Evolutionary conservation across 2,113 vertebrate species (phyloP).

Genomic region (Miniopterus natalensis): DNA sequence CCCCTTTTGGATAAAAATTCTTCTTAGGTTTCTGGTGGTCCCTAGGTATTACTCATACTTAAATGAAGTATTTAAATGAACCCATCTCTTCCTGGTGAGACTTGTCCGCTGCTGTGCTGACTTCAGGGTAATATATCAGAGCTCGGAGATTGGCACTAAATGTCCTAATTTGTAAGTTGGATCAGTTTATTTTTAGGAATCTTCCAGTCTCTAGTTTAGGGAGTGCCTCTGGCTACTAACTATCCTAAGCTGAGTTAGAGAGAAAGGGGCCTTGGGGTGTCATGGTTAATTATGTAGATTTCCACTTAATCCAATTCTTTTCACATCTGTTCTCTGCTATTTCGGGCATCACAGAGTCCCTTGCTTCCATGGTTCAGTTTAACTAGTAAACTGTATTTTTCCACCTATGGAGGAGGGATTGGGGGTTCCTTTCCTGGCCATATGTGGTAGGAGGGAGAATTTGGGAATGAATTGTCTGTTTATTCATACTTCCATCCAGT

Average conservation of each 20-base stretch:
- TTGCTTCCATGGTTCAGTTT: background rate
- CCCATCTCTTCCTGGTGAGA: background rate
- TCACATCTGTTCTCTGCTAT: background rate
- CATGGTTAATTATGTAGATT: background rate
- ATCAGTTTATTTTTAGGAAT: background rate
- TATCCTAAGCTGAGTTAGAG: background rate
- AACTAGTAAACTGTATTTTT: background rate
- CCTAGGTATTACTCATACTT: background rate
- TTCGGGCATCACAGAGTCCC: no score
- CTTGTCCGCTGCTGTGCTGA: background rate
- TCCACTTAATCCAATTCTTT: background rate
- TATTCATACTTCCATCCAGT: background rate
- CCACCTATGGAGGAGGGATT: background rate
- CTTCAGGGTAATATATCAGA: background rate
- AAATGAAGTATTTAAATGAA: background rate
- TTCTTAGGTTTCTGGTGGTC: background rate
- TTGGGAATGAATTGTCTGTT: background rate
- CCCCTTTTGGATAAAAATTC: background rate
- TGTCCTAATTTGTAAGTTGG: background rate
- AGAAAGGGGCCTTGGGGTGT: background rate
- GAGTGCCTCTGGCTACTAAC: background rate
- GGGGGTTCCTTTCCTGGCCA: background rate
- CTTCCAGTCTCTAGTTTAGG: background rate
- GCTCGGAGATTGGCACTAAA: background rate
- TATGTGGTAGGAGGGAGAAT: no score